Percentiles rank a stretch among this genome's conserved stretches.
Conservation (phyloP, 2,797 vertebrate genomes). For the Acanthopagrus latus region DNA sequence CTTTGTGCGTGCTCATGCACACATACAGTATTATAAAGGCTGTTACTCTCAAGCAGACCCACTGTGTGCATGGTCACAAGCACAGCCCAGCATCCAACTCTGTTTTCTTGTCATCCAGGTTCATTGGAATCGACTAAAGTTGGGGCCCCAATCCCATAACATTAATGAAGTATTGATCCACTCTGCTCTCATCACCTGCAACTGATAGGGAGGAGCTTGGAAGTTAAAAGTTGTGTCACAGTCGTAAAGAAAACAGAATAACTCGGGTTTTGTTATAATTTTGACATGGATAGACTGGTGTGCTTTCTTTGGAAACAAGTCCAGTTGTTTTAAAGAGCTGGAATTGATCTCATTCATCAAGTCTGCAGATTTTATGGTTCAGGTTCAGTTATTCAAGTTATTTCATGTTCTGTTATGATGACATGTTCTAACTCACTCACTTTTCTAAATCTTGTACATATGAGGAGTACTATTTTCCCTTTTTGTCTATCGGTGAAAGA, state of each 20-base stretch:
- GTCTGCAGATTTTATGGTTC: not conserved
- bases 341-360: not conserved
- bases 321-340: not conserved
- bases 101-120: constrained; percentile 17
- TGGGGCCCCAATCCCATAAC: constrained; percentile 62
- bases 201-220: constrained; percentile 50
- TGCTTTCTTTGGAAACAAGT: not conserved
- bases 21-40: not conserved
- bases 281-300: not conserved
- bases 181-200: constrained; percentile 42
- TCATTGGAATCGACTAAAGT: constrained; percentile 65
- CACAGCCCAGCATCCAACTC: constrained; percentile 19
- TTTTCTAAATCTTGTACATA: not conserved
- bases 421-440: not conserved
- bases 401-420: not conserved
- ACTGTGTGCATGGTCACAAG: constrained; percentile 4
- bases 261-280: not conserved
- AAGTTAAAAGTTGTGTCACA: constrained; percentile 41
- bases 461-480: not conserved
- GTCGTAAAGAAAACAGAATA: constrained; percentile 24
- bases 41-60: constrained; percentile 5
- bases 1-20: constrained; percentile 1
- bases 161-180: constrained; percentile 79
- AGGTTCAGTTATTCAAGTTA: too few relatives aligned
- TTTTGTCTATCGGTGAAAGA: not conserved